These are phyloP conservation scores for Athetis lepigone DNA, from an alignment of 2,888 invertebrate species.

Conservation along the genomic window DNA sequence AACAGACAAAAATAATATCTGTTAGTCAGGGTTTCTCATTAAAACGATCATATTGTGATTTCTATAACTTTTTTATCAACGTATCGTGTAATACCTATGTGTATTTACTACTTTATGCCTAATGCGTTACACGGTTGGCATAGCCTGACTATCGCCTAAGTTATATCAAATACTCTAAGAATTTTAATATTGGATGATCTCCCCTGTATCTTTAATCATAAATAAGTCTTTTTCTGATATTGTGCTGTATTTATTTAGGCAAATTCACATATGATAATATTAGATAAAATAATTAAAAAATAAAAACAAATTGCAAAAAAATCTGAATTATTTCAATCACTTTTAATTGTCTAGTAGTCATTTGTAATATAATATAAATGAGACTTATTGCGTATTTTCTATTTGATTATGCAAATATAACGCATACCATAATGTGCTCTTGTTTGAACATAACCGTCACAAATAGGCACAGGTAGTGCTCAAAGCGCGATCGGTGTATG, in stretches of 20 bases:
- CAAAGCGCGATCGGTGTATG: slow-evolving; percentile 6
- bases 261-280: no score
- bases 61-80: background rate
- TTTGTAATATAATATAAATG: slow-evolving; percentile 32
- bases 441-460: background rate
- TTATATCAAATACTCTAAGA: slow-evolving; percentile 39
- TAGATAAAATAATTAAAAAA: no score
- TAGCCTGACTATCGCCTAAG: slow-evolving; percentile 17
- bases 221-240: slow-evolving; percentile 4
- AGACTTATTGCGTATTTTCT: slow-evolving; percentile 21
- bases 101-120: slow-evolving; percentile 3
- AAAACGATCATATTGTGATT: background rate
- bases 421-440: background rate
- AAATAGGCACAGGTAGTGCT: background rate
- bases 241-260: slow-evolving; percentile 29
- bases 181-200: slow-evolving; percentile 55
- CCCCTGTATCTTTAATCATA: slow-evolving; percentile 38
- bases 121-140: slow-evolving; percentile 6
- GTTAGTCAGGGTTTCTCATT: background rate
- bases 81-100: background rate
- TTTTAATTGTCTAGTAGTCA: background rate
- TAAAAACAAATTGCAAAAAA: background rate
- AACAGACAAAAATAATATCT: no score
- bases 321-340: background rate
- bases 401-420: slow-evolving; percentile 8